Evolutionary conservation across 2,113 vertebrate genomes (phyloP).

Genomic region (Anhinga anhinga): DNA sequence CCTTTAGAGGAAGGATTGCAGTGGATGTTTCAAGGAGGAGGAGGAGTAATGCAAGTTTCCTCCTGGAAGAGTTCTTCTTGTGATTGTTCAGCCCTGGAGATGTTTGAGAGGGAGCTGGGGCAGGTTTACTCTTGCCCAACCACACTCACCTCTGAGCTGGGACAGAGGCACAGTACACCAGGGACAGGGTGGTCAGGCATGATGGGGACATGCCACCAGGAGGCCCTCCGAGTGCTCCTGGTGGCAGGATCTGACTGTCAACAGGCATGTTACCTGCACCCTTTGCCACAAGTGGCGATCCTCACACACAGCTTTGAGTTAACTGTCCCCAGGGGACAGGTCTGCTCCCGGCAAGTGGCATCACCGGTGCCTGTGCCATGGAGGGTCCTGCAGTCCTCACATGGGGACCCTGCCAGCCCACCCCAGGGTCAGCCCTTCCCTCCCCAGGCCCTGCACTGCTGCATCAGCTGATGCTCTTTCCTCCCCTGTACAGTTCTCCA

Average conservation of each 20-base stretch:
- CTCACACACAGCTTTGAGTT: background rate
- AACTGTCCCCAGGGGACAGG: background rate
- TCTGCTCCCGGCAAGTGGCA: background rate
- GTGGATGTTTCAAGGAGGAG: background rate
- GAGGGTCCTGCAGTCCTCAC: background rate
- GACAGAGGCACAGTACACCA: background rate
- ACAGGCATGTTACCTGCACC: background rate
- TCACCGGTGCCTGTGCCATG: too few relatives aligned
- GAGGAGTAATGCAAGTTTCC: background rate
- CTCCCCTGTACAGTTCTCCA: slow-evolving; percentile 86
- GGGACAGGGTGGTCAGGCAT: background rate
- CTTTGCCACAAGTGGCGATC: background rate
- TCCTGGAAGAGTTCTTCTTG: background rate
- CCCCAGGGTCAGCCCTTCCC: background rate
- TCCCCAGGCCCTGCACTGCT: background rate
- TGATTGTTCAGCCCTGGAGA: background rate
- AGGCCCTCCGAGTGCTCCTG: background rate
- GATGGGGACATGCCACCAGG: background rate
- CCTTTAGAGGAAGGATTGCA: background rate
- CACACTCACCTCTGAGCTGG: background rate
- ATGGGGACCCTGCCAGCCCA: background rate
- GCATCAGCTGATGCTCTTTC: background rate
- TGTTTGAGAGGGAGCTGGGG: background rate
- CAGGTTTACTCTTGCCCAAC: background rate
- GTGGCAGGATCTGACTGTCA: background rate